These are phyloP conservation scores for Andrena praecox DNA, from an alignment of 2,888 invertebrate genomes.

Conservation along the genomic window DNA sequence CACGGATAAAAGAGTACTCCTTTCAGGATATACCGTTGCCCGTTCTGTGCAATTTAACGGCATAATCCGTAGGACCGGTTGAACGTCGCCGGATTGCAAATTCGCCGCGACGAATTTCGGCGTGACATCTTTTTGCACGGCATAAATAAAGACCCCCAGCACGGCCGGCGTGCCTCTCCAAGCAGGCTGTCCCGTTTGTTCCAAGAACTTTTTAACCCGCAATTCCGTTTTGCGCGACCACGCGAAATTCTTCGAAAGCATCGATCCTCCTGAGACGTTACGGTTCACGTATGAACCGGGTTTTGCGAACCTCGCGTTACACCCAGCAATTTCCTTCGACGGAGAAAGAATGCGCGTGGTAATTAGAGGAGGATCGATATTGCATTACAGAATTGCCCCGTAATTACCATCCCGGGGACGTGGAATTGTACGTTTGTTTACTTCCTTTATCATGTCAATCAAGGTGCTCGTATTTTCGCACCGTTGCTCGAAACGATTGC, in stretches of 20 bases:
- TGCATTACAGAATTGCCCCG: slow-evolving; percentile 1
- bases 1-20: not conserved
- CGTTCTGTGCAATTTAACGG: slow-evolving; percentile 58
- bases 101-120: slow-evolving; percentile 62
- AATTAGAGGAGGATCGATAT: slow-evolving; percentile 44
- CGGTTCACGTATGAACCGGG: slow-evolving; percentile 9
- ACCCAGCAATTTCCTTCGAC: slow-evolving; percentile 9
- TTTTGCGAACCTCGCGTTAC: slow-evolving; percentile 16
- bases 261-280: slow-evolving; percentile 37
- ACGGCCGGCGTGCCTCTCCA: not conserved
- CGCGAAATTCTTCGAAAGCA: slow-evolving; percentile 36
- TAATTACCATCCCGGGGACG: slow-evolving; percentile 15
- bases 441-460: slow-evolving; percentile 16
- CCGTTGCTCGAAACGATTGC: not conserved
- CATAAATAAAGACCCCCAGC: not conserved
- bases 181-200: not conserved
- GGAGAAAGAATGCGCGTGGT: not conserved
- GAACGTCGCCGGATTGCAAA: slow-evolving; percentile 46
- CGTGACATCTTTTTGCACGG: slow-evolving; percentile 6
- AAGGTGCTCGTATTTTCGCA: not conserved
- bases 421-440: slow-evolving; percentile 25
- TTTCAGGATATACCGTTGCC: slow-evolving; percentile 37
- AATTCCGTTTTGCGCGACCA: slow-evolving; percentile 8
- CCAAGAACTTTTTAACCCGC: not conserved
- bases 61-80: slow-evolving; percentile 49